Conservation (phyloP, 1,140 invertebrate species). For the Trinorchestia longiramus region DNA sequence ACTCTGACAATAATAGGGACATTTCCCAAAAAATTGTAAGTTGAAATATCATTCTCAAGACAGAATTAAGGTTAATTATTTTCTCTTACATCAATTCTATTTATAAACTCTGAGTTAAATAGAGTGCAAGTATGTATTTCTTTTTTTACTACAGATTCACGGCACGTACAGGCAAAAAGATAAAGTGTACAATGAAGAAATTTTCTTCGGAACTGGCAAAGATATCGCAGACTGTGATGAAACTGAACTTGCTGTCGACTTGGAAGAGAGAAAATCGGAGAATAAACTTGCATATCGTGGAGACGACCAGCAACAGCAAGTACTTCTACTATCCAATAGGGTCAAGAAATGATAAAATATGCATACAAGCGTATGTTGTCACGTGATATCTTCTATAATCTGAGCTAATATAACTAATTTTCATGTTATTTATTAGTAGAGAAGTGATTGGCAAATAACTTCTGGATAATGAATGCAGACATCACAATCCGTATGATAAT, state of each 20-base stretch:
- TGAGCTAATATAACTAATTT: background rate
- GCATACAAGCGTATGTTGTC: background rate
- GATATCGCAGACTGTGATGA: slow-evolving; percentile 70
- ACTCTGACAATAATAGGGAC: no score
- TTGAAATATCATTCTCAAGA: no score
- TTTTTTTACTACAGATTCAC: slow-evolving; percentile 71
- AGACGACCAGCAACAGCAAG: slow-evolving; percentile 63
- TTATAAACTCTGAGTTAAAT: no score
- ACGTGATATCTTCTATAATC: background rate
- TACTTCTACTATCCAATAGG: slow-evolving; percentile 57
- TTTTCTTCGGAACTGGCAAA: slow-evolving; percentile 76
- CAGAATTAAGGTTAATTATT: no score
- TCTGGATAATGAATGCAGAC: background rate
- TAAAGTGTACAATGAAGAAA: slow-evolving; percentile 78
- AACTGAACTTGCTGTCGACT: slow-evolving; percentile 72
- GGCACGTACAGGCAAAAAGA: slow-evolving; percentile 78
- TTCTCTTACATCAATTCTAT: no score
- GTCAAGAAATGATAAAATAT: slow-evolving; percentile 14
- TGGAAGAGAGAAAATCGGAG: slow-evolving; percentile 72
- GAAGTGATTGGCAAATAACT: no score
- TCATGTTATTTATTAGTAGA: background rate
- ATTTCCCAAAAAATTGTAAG: no score
- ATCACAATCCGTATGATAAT: background rate
- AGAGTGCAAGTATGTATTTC: no score
- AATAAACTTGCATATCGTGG: slow-evolving; percentile 73